These are phyloP conservation scores for Gibbula magus DNA, from an alignment of 2,888 invertebrate genomes.

Conservation along the genomic window DNA sequence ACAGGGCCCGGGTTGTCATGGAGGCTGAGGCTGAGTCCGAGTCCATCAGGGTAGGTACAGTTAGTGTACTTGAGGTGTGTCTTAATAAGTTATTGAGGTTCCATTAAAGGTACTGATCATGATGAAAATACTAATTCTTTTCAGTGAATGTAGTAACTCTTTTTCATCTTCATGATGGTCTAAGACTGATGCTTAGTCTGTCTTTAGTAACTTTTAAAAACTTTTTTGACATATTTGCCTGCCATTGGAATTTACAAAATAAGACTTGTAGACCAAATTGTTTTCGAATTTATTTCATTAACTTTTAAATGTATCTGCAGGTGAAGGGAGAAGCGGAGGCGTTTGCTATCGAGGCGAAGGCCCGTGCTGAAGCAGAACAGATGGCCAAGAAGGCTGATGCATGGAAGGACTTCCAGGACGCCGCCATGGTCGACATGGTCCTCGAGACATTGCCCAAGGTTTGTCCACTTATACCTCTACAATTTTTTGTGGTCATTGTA, in stretches of 20 bases:
- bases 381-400: conserved; percentile 98
- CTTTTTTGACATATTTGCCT: too few relatives aligned
- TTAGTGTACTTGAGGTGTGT: too few relatives aligned
- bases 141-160: too few relatives aligned
- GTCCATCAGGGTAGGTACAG: conserved; percentile 77
- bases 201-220: too few relatives aligned
- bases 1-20: conserved; percentile 83
- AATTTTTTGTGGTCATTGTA: too few relatives aligned
- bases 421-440: conserved; percentile 86
- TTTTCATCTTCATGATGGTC: too few relatives aligned
- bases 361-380: conserved; percentile 96
- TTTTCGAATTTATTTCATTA: neutral
- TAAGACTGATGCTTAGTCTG: too few relatives aligned
- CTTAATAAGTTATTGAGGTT: neutral
- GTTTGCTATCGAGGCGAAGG: conserved; percentile 94
- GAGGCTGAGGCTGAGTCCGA: conserved; percentile 97
- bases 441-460: conserved; percentile 96
- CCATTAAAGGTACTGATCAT: too few relatives aligned
- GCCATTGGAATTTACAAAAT: too few relatives aligned
- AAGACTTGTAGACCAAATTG: too few relatives aligned
- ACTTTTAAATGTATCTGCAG: conserved; percentile 46
- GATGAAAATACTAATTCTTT: too few relatives aligned
- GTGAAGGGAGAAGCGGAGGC: conserved; percentile 87
- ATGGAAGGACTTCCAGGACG: conserved; percentile 93
- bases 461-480: neutral